A percentile compares a stretch with the other conserved stretches of the same genome.
These are phyloP conservation scores for Hyalella azteca DNA, from an alignment of 2,888 invertebrate genomes.

Conservation along the genomic window DNA sequence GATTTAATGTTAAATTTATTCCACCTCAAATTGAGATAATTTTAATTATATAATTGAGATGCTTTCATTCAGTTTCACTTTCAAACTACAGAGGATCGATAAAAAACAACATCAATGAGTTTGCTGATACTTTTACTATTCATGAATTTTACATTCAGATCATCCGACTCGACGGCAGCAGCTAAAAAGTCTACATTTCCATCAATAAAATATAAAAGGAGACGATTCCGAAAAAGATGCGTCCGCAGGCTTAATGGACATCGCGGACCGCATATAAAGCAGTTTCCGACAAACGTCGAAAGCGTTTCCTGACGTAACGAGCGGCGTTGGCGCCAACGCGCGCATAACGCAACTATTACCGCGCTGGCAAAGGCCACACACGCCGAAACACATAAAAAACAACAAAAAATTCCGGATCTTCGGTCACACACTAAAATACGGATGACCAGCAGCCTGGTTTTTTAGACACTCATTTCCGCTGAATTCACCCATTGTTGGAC, in stretches of 20 bases:
- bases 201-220: too few relatives aligned
- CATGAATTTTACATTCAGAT: too few relatives aligned
- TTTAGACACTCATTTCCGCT: slow-evolving; percentile 6
- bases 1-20: too few relatives aligned
- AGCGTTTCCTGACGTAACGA: not conserved
- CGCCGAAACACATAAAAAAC: not conserved
- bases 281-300: not conserved
- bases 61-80: too few relatives aligned
- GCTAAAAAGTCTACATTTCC: too few relatives aligned
- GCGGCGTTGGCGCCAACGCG: not conserved
- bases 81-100: too few relatives aligned
- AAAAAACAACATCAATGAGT: too few relatives aligned
- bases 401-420: slow-evolving; percentile 1
- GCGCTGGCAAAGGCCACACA: slow-evolving; percentile 12
- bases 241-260: slow-evolving; percentile 12
- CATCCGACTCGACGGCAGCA: too few relatives aligned
- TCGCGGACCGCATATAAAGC: not conserved
- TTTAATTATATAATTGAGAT: too few relatives aligned
- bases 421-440: slow-evolving; percentile 32
- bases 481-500: slow-evolving; percentile 3
- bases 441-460: slow-evolving; percentile 9
- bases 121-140: too few relatives aligned
- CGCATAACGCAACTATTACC: not conserved
- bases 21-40: too few relatives aligned
- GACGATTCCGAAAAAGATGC: too few relatives aligned